Evolutionary conservation across 2,888 invertebrate genomes (phyloP), one percentile per base, ranked within the genome.

Genomic region (Sisyra terminalis): DNA sequence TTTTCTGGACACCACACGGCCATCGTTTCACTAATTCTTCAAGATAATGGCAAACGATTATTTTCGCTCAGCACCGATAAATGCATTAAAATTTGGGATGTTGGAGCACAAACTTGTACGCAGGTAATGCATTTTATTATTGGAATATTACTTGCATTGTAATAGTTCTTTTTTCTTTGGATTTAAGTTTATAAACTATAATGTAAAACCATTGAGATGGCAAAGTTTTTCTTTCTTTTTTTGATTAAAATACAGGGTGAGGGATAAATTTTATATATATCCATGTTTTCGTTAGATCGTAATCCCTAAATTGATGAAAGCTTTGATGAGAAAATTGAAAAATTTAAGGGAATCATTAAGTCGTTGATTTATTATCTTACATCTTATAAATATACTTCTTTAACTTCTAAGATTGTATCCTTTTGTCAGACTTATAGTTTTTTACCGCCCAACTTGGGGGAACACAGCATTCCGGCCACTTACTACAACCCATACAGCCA

Each of bases 31-130:
- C 59, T 87, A 34, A 67, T 80, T 46, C 65, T 84, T 44, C 80
- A 84, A 62, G 69, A 75, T 47, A 57, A 58, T 11, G 78, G 74
- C 4, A 70, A 73, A 48, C 71, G 72, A 35, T 63, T 84, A 29
- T 81, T 82, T 56, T 81, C 84, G 44, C 61, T 87, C 6, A 73
- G 80, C 30, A 72, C 78, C 45, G 78, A 81, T 52, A 77, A 77
- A 52, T 67, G 65, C 49, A 72, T 89, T 48, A 81, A 82, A 55
- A 77, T 87, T 6, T 88, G 85, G 82, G 78, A 84, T 53, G 66
- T 82, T 16, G 63, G 69, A 36, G 67, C 70, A 14, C 78, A 81
- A 53, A 56, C 56, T 0, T 75, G 83, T 53, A 53, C 84, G 16
- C 82, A 83, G 65, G 75, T 74, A 30, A 42, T 31, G 3, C 11